Evolutionary conservation across 2,113 vertebrate genomes (phyloP), one percentile per base, ranked within the genome.

Genomic region (Furnarius figulus): DNA sequence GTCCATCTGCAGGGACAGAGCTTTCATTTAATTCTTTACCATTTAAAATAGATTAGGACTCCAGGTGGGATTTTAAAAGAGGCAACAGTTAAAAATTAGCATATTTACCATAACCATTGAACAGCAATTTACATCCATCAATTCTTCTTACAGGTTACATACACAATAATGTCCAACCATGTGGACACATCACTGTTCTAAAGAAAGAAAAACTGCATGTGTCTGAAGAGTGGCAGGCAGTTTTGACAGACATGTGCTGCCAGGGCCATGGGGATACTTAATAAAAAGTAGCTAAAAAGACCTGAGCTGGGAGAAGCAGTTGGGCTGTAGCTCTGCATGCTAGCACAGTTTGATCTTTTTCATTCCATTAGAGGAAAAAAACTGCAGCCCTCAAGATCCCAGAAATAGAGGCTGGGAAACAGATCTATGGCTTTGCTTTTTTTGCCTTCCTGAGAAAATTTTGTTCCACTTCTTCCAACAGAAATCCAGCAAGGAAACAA

Each of bases 81-180:
- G 71, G 89, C 37, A 31, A 27, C 81, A 97, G 71, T 97, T 95
- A 14, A 92, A 95, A 86, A 77, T 95, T 63, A 84, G 93, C 90
- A 77, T 94, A 89, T 97, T 94, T 89, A 87, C 72, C 72, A 40
- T 55, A 49, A 96, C 52, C 30, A 79, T 88, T 95, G 92, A 66
- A 46, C 92, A 91, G 93, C 87, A 81, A 97, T 97, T 97, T 93
- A 17, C 50, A 79, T 97, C 87, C 40, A 88, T 93, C 53, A 84
- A 53, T 80, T 96, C 42, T 49, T 89, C 74, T 72, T 81, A 61
- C 61, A 70, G 39, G 55, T 84, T 74, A 75, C 27, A 5, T 23
- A 35, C 25, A 81, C 52, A 56, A 80, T 93, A 79, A 90, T 53
- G 83, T 90, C 87, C 88, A 94, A 67, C 83, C 82, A 88, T 80